Evolutionary conservation across 2,888 invertebrate species (phyloP).

Genomic region (Caenorhabditis sp.): DNA sequence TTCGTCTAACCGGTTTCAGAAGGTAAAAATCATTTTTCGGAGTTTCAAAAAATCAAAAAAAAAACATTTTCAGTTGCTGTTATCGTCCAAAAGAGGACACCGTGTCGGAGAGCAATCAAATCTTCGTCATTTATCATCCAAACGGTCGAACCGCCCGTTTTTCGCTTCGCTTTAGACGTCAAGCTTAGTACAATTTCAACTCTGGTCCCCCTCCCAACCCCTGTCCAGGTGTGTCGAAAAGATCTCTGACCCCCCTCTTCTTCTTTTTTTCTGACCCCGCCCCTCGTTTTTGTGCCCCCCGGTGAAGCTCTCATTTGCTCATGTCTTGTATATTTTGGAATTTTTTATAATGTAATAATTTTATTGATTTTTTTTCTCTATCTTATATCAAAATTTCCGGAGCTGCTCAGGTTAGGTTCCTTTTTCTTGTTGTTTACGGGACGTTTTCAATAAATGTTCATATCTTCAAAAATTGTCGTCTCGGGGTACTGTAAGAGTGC

Average conservation of each 20-base stretch:
- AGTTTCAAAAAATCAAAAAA: neutral
- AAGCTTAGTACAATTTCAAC: conserved; percentile 32
- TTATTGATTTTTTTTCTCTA: neutral
- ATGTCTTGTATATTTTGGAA: conserved; percentile 25
- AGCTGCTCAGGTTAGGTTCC: neutral
- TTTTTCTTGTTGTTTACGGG: neutral
- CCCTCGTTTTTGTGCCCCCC: neutral
- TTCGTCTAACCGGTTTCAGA: conserved; percentile 68
- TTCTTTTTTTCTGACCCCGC: neutral
- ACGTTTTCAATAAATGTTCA: neutral
- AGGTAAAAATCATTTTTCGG: conserved; percentile 46
- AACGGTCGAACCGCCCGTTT: conserved; percentile 69
- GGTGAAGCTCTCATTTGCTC: neutral
- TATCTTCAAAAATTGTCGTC: too few relatives aligned
- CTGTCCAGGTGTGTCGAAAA: neutral
- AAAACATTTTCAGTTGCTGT: conserved; percentile 60
- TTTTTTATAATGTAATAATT: conserved; percentile 4
- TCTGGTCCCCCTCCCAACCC: neutral
- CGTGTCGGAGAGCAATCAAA: conserved; percentile 67
- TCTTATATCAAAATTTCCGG: neutral
- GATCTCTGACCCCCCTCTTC: neutral
- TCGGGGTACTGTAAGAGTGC: too few relatives aligned
- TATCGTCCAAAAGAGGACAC: conserved; percentile 70
- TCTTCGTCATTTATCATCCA: conserved; percentile 69
- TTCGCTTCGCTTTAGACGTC: conserved; percentile 67